These are phyloP conservation scores for Bembecia ichneumoniformis DNA, from an alignment of 2,888 invertebrate species.

Conservation along the genomic window DNA sequence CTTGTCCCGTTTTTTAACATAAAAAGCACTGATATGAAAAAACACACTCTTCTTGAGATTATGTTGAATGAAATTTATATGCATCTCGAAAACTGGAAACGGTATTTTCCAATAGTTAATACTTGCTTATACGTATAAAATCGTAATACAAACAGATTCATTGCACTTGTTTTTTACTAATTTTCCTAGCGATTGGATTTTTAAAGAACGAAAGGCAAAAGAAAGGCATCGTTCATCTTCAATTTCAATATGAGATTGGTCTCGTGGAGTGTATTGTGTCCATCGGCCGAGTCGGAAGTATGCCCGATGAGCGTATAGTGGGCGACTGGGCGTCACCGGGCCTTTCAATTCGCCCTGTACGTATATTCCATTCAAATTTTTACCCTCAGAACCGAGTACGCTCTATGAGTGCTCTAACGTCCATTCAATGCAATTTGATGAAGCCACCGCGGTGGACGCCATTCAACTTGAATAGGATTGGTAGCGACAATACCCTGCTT, in stretches of 20 bases:
- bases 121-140: too few relatives aligned
- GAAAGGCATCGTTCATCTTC: conserved; percentile 29
- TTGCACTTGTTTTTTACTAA: neutral
- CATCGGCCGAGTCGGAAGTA: conserved; percentile 55
- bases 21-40: too few relatives aligned
- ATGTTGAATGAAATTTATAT: too few relatives aligned
- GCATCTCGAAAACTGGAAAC: too few relatives aligned
- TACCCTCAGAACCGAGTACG: conserved; percentile 51
- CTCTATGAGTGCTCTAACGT: conserved; percentile 62
- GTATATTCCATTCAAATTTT: conserved; percentile 69
- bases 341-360: conserved; percentile 37
- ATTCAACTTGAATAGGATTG: conserved; percentile 59
- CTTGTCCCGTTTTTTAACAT: too few relatives aligned
- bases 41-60: too few relatives aligned
- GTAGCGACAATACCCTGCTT: conserved; percentile 58
- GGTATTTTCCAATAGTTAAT: too few relatives aligned
- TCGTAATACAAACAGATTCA: too few relatives aligned
- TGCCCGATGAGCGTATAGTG: conserved; percentile 28
- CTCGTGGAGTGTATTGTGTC: conserved; percentile 51
- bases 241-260: conserved; percentile 63
- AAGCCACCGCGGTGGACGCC: conserved; percentile 49
- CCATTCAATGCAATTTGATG: conserved; percentile 69
- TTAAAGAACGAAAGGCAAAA: neutral
- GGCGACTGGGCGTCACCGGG: conserved; percentile 29
- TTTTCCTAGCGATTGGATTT: neutral